Evolutionary conservation across 1,140 invertebrate genomes (phyloP), one percentile per base, ranked within the genome.

Genomic region (Callitettix versicolor): DNA sequence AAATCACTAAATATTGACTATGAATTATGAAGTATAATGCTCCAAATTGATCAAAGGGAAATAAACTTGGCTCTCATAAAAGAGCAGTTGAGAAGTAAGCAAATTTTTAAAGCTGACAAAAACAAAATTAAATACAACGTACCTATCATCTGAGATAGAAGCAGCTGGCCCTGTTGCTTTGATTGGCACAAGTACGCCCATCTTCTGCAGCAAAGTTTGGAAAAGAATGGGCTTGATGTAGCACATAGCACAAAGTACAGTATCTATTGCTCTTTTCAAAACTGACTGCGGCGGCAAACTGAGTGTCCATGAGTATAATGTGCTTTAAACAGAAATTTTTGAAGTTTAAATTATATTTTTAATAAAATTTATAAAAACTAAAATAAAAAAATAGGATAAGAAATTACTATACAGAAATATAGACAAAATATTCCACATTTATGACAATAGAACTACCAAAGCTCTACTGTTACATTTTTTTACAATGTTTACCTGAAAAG

Each of bases 191-290:
- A 81, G 74, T 17, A 91, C 81, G 52, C 80, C 81, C 65, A 91
- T 80, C 64, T 80, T 80, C 62, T 83, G 77, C 18, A 93, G 67
- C 7, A 93, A 68, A 56, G 81, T 73, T 20, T 78, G 79, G 60
- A 91, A 92, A 18, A 88, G 71, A 42, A 82, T 79, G 0, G 88
- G 84, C 57, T 81, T 78, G 24, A 91, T 86, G 66, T 84, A 85
- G 66, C 89, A 94, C 58, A 91, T 75, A 1, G 88, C 83, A 65
- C 90, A 94, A 12, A 95, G 68, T 4, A 91, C 76, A 62, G 82
- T 76, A 66, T 88, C 86, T 1, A 92, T 72, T 1, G 88, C 78
- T 64, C 81, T 80, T 71, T 93, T 94, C 38, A 93, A 69, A 1
- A 83, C 77, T 21, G 79, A 78, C 38, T 79, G 76, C 9, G 78